Conservation (phyloP, 2,797 vertebrate genomes). For the Myotis myotis region DNA sequence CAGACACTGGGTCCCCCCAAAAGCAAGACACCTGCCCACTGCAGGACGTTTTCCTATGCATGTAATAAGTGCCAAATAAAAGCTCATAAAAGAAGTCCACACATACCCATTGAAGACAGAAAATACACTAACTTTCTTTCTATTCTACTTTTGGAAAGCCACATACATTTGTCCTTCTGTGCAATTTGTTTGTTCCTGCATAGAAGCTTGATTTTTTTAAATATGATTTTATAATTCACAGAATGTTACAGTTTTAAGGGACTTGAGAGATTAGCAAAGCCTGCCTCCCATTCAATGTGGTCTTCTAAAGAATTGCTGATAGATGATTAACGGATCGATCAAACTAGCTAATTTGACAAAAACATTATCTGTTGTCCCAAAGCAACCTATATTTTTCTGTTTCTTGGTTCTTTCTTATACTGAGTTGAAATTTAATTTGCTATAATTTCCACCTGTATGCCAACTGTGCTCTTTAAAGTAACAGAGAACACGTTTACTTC, state of each 20-base stretch:
- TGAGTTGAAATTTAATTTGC: neutral
- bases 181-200: neutral
- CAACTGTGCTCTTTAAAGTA: neutral
- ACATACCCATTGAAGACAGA: neutral
- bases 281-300: neutral
- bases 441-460: neutral
- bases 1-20: neutral
- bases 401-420: neutral
- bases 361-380: neutral
- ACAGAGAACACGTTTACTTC: neutral
- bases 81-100: neutral
- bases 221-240: neutral
- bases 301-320: neutral
- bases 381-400: neutral
- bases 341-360: neutral
- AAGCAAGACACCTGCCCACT: neutral
- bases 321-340: neutral
- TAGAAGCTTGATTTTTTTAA: neutral
- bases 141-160: neutral
- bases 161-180: neutral
- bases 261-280: constrained; percentile 27
- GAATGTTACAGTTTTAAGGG: neutral
- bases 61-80: neutral
- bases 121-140: neutral
- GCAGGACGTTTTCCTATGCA: neutral